Evolutionary conservation across 2,888 invertebrate genomes (phyloP).

Genomic region (Drosophila birchii): DNA sequence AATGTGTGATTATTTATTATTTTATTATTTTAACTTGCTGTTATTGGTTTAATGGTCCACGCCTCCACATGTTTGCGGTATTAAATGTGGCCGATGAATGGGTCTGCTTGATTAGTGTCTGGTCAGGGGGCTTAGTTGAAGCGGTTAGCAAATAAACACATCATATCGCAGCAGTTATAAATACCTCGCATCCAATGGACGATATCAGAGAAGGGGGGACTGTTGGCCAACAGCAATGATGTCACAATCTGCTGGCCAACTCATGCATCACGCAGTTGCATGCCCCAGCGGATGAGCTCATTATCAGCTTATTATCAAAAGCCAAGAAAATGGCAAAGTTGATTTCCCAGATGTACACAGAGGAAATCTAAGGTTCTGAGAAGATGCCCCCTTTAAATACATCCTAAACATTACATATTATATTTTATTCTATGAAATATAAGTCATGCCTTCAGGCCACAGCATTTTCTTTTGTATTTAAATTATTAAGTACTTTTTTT

Average conservation of each 20-base stretch:
- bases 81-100: slow-evolving; percentile 55
- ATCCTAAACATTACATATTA: background rate
- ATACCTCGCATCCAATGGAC: slow-evolving; percentile 57
- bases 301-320: slow-evolving; percentile 72
- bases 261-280: slow-evolving; percentile 53
- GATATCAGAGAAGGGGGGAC: slow-evolving; percentile 6
- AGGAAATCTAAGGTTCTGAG: slow-evolving; percentile 1
- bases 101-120: slow-evolving; percentile 36
- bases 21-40: slow-evolving; percentile 23
- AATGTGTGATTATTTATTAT: slow-evolving; percentile 17
- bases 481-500: too few species aligned
- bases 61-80: slow-evolving; percentile 28
- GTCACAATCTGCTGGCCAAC: slow-evolving; percentile 67
- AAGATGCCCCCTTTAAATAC: too few species aligned
- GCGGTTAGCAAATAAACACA: slow-evolving; percentile 65
- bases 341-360: slow-evolving; percentile 36
- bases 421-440: too few species aligned
- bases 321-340: slow-evolving; percentile 50
- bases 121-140: slow-evolving; percentile 48
- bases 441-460: background rate
- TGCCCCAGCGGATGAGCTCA: slow-evolving; percentile 67
- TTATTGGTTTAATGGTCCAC: slow-evolving; percentile 43
- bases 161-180: slow-evolving; percentile 50
- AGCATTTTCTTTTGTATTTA: too few species aligned
- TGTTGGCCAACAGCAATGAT: slow-evolving; percentile 43